A percentile compares a stretch with the other conserved stretches of the same genome.
Conservation (phyloP, 2,888 invertebrate species). For the Auanema sp. region DNA sequence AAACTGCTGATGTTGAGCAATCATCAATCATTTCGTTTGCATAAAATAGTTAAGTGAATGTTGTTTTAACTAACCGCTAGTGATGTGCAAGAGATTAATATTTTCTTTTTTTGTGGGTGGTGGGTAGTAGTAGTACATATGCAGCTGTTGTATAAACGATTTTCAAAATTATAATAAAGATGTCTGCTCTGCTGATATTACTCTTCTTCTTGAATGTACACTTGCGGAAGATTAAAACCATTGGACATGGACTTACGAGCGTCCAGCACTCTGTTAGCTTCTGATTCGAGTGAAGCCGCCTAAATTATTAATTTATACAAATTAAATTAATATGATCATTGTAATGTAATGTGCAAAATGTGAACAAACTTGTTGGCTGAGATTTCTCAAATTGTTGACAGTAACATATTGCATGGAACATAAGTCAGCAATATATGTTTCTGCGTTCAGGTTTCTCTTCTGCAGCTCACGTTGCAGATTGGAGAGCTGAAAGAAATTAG, state of each 20-base stretch:
- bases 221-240: no score
- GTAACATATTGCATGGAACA: constrained; percentile 69
- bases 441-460: constrained; percentile 96
- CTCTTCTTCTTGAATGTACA: no score
- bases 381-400: constrained; percentile 51
- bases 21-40: no score
- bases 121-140: no score
- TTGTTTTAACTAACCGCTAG: no score
- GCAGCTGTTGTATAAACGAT: no score
- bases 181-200: no score
- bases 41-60: no score
- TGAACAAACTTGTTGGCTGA: constrained; percentile 35
- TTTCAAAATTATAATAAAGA: no score
- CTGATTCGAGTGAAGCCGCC: constrained; percentile 36
- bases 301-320: constrained; percentile 11
- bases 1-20: no score
- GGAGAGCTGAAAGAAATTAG: constrained; percentile 80
- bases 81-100: no score
- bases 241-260: constrained; percentile 26
- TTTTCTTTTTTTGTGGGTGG: no score
- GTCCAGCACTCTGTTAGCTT: constrained; percentile 39
- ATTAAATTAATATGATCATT: not conserved
- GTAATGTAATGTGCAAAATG: not conserved
- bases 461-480: constrained; percentile 96
- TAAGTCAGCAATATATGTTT: constrained; percentile 90